Base-by-base conservation (phyloP, 2,797 vertebrate species). In the Pitangus sulphuratus region DNA sequence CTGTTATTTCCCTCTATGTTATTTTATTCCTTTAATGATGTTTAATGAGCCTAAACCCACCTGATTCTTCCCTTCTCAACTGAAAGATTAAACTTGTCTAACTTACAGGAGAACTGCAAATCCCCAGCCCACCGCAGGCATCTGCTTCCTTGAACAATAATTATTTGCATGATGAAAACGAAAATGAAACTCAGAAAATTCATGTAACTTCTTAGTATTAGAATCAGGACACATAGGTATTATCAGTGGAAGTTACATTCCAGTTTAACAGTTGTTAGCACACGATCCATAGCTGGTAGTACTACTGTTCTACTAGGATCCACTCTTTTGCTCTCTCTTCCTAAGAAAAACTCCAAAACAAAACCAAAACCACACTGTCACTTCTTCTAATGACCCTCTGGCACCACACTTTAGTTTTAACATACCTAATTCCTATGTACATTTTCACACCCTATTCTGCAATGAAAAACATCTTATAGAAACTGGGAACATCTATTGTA, bases 21-120 rank as follows among this genome's bases (percentile, higher is more conserved):
- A n/a, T 40, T 86, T 61, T 45, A 22, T 69, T 61, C 7, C 2
- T 75, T 68, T 47, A 48, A 51, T 22, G 2, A 16, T 64, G 3
- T 28, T 21, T 12, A 78, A 35, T 28, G 10, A 77, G 6, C 5
- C 21, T 58, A 61, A 74, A 53, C 3, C 0, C 0, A 3, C 1
- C 4, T 42, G 5, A 9, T 56, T 61, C 58, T 70, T 70, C 15
- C 14, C 18, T 66, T 80, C 3, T 6, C 18, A 53, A 2, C 1
- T 15, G 15, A 56, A 71, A 81, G 20, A 12, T 17, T 77, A 68
- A 81, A 75, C 13, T 35, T 70, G 7, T 8, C 3, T 53, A 44
- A 48, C 14, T 48, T 53, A 26, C 16, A 54, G 18, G 4, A 69
- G 82, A 82, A 35, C 12, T 54, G 22, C 37, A 76, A 84, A 85